Percentiles rank a stretch among this genome's conserved stretches.
These are phyloP conservation scores for Argynnis bischoffii DNA, from an alignment of 2,888 invertebrate genomes.

Conservation along the genomic window DNA sequence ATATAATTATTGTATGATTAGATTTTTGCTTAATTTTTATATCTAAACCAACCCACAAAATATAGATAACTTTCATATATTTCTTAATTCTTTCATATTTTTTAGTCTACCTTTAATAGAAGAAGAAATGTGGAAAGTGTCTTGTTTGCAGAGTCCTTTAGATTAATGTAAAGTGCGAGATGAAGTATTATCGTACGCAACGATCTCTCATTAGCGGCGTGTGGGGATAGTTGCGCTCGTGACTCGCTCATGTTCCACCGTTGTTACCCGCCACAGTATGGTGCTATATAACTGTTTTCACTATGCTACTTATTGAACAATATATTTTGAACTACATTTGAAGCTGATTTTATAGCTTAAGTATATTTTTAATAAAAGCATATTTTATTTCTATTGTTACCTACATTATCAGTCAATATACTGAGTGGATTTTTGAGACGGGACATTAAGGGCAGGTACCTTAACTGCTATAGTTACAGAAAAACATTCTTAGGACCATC, in stretches of 20 bases:
- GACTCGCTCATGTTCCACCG: conserved; percentile 34
- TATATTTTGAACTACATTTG: not conserved
- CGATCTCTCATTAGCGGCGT: conserved; percentile 71
- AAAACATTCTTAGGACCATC: too few species aligned
- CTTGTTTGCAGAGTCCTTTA: conserved; percentile 24
- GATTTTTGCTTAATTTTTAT: not conserved
- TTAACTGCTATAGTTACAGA: too few species aligned
- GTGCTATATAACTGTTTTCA: conserved; percentile 1
- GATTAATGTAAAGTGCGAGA: conserved; percentile 48
- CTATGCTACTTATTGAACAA: not conserved
- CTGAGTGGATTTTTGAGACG: too few species aligned
- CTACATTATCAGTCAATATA: too few species aligned
- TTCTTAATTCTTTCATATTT: too few species aligned
- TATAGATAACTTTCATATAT: too few species aligned
- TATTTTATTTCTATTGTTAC: too few species aligned
- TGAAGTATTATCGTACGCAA: conserved; percentile 45
- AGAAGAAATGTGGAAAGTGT: conserved; percentile 1
- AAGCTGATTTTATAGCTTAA: too few species aligned
- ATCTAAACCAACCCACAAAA: too few species aligned
- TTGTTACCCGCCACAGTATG: conserved; percentile 27
- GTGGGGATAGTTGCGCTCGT: conserved; percentile 38
- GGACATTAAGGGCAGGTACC: too few species aligned
- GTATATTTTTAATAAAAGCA: too few species aligned
- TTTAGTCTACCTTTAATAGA: not conserved
- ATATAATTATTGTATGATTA: conserved; percentile 35